Percentiles rank a stretch among this genome's conserved stretches.
Conservation (phyloP, 2,888 invertebrate species). For the Sinodicranocentrus sp. region DNA sequence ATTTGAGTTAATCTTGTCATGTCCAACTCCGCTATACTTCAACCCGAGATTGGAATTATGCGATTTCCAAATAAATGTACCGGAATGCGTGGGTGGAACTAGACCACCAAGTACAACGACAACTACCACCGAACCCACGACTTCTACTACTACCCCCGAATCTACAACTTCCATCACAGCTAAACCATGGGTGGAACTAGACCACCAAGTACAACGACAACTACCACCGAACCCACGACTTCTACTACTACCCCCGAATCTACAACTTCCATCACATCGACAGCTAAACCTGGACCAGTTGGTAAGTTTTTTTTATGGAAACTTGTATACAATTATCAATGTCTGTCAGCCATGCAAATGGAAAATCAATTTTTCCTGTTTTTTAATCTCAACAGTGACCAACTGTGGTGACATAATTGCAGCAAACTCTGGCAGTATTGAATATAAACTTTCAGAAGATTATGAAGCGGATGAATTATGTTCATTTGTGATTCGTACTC, state of each 20-base stretch:
- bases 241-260: neutral
- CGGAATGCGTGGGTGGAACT: conserved; percentile 54
- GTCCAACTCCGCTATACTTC: conserved; percentile 32
- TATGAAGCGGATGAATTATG: conserved; percentile 8
- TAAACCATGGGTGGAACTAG: conserved; percentile 40
- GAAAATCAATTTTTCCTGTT: neutral
- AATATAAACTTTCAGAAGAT: neutral
- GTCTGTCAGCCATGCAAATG: neutral
- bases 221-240: neutral
- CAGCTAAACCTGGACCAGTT: neutral
- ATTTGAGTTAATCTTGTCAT: conserved; percentile 2
- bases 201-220: neutral
- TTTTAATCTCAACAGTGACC: conserved; percentile 4
- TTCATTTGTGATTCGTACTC: neutral
- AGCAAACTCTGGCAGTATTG: conserved; percentile 10
- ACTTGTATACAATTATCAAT: neutral
- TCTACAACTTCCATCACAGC: neutral
- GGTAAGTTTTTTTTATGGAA: neutral
- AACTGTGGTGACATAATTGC: conserved; percentile 8
- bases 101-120: neutral
- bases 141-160: neutral
- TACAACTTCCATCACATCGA: neutral
- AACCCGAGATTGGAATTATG: conserved; percentile 31
- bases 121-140: neutral
- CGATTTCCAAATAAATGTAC: conserved; percentile 47